These are phyloP conservation scores for Nothocercus julius DNA, from an alignment of 2,113 vertebrate species.

Conservation along the genomic window DNA sequence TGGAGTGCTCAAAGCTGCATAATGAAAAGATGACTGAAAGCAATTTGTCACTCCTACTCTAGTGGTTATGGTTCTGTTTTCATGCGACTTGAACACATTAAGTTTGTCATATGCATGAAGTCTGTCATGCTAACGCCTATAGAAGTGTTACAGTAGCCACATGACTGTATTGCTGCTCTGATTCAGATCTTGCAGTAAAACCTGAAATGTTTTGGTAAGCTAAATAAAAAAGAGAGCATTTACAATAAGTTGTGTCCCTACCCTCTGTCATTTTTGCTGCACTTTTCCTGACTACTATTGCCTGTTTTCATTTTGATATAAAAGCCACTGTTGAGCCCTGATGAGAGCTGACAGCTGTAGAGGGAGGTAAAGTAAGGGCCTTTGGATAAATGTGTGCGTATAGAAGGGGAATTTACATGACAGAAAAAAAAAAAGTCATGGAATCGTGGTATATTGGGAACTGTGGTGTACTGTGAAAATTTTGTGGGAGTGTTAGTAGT, in stretches of 20 bases:
- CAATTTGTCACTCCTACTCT: background rate
- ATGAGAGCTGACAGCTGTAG: background rate
- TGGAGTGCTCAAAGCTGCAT: background rate
- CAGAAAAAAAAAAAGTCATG: background rate
- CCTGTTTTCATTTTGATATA: background rate
- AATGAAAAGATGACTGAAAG: background rate
- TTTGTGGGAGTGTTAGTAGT: rapidly evolving
- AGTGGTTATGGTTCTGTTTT: background rate
- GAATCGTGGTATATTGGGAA: background rate
- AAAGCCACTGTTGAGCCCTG: background rate
- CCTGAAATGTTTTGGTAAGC: constrained; percentile 4
- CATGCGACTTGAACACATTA: background rate
- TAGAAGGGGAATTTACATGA: too few species aligned
- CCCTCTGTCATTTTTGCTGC: background rate
- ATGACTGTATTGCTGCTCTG: constrained; percentile 15
- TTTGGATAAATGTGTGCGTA: background rate
- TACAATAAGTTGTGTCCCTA: constrained; percentile 15
- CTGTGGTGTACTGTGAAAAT: background rate
- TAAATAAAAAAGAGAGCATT: constrained; percentile 53
- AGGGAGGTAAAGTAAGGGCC: background rate
- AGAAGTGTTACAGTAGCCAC: constrained; percentile 2
- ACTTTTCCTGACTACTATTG: background rate
- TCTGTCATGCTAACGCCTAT: background rate
- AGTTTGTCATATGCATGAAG: background rate
- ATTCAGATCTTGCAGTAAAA: background rate